Evolutionary conservation across 2,113 vertebrate genomes (phyloP).

Genomic region (Lampris incognitus): DNA sequence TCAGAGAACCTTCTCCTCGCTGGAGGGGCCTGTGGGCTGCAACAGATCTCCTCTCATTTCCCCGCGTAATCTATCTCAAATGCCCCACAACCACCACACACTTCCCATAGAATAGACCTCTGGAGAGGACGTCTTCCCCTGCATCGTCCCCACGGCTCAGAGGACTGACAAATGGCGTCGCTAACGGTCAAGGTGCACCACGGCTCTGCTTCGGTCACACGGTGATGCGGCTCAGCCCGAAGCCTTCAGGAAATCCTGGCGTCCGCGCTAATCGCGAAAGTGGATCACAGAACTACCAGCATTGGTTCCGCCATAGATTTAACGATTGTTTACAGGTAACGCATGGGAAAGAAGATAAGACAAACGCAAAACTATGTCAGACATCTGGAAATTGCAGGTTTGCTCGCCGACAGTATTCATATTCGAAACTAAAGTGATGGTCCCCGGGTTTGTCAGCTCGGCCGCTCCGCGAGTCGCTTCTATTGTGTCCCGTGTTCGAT

Average conservation of each 20-base stretch:
- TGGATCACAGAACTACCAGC: constrained; percentile 19
- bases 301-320: constrained; percentile 27
- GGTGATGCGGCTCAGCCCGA: constrained; percentile 31
- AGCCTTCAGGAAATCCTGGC: constrained; percentile 1
- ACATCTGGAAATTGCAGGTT: constrained; percentile 30
- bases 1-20: constrained; percentile 59
- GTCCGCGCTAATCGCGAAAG: background rate
- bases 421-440: background rate
- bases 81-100: constrained; percentile 64
- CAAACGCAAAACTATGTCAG: constrained; percentile 31
- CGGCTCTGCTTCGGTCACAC: constrained; percentile 15
- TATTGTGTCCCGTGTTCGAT: no score
- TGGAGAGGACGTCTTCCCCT: constrained; percentile 47
- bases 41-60: constrained; percentile 75
- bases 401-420: background rate
- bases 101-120: constrained; percentile 58
- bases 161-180: constrained; percentile 62
- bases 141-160: constrained; percentile 43
- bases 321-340: constrained; percentile 43
- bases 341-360: background rate
- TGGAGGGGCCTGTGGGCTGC: constrained; percentile 70
- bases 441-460: background rate
- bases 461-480: no score
- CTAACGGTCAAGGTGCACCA: constrained; percentile 47
- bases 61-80: constrained; percentile 64